phyloP scores from a whole-genome alignment of 2,888 invertebrate species.

The Smittia sp. region DNA sequence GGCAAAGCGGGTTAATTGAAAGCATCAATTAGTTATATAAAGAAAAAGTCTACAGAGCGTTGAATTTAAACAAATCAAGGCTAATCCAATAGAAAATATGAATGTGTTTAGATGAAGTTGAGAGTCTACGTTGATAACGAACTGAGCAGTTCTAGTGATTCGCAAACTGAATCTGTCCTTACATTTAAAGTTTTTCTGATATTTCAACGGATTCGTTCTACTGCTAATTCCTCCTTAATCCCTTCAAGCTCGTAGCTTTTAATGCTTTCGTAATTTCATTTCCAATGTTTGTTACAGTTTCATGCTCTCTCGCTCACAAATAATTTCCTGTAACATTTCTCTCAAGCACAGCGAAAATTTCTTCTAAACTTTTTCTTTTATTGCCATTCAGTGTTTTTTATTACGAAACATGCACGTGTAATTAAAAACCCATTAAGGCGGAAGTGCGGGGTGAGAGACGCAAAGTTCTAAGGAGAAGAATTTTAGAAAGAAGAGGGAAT shows the following conservation, averaged over 20 bases:
- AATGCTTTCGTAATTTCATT: constrained; percentile 14
- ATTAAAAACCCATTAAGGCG: constrained; percentile 37
- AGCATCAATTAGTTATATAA: background rate
- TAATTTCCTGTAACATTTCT: constrained; percentile 1
- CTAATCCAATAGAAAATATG: too few relatives aligned
- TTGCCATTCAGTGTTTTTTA: constrained; percentile 25
- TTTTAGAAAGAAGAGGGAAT: background rate
- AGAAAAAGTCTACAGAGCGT: too few relatives aligned
- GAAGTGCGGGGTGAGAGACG: background rate
- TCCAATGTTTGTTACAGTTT: constrained; percentile 7
- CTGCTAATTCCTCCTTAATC: background rate
- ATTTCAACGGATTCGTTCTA: background rate
- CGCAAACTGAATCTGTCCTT: too few relatives aligned
- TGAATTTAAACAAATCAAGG: too few relatives aligned
- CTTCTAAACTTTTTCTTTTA: background rate
- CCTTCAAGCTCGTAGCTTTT: background rate
- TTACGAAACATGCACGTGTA: constrained; percentile 39
- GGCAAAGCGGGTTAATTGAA: background rate
- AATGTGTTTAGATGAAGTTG: too few relatives aligned
- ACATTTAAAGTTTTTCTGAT: too few relatives aligned
- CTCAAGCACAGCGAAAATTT: background rate
- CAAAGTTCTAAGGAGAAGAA: background rate
- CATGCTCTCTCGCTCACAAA: constrained; percentile 5
- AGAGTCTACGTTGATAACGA: too few relatives aligned
- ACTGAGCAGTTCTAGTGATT: too few relatives aligned